Percentiles rank a stretch among this genome's conserved stretches.
These are phyloP conservation scores for Atta texana DNA, from an alignment of 1,140 invertebrate species.

Conservation along the genomic window DNA sequence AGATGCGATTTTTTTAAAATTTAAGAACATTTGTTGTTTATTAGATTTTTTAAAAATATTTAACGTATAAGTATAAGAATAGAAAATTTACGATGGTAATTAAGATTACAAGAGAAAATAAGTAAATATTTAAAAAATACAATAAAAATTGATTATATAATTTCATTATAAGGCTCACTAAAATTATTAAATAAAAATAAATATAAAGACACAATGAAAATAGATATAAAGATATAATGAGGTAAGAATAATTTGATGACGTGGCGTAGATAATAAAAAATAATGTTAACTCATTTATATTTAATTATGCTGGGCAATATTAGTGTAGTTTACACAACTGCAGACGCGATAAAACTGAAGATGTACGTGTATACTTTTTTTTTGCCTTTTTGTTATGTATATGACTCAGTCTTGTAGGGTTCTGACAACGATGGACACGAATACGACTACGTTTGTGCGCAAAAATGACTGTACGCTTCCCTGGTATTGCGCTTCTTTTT, in stretches of 20 bases:
- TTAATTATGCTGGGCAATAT: background rate
- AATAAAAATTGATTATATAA: background rate
- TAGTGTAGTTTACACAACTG: background rate
- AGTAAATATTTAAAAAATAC: background rate
- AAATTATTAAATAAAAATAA: constrained; percentile 3
- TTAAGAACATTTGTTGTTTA: background rate
- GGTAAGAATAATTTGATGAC: background rate
- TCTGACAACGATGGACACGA: constrained; percentile 82
- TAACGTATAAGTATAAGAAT: background rate
- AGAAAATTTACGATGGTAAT: background rate
- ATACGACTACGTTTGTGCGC: constrained; percentile 82
- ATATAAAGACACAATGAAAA: background rate
- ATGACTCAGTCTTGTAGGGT: constrained; percentile 83
- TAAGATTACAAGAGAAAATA: background rate
- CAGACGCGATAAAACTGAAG: background rate
- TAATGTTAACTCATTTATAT: background rate
- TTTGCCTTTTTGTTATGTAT: constrained; percentile 59
- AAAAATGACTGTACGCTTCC: constrained; percentile 84
- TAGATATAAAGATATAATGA: too few relatives aligned
- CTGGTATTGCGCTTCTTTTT: constrained; percentile 84
- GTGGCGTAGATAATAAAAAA: background rate
- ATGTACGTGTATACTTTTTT: background rate
- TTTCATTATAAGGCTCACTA: background rate
- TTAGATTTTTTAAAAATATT: background rate
- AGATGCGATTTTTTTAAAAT: background rate